Conservation (phyloP, 2,888 invertebrate genomes). For the Hydrotaea cyrtoneurina region DNA sequence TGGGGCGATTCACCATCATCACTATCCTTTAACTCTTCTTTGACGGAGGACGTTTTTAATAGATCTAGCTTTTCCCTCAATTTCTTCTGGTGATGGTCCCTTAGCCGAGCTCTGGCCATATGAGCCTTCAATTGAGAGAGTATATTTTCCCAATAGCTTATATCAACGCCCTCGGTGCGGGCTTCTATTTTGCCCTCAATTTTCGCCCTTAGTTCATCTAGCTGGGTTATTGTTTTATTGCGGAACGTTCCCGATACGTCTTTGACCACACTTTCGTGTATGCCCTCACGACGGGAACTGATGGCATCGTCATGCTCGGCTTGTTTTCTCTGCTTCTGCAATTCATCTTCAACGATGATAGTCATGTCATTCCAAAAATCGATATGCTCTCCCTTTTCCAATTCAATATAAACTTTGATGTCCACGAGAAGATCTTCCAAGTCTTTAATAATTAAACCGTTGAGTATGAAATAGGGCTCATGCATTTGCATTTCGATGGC, state of each 20-base stretch:
- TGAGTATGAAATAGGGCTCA: constrained; percentile 97
- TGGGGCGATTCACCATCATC: constrained; percentile 13
- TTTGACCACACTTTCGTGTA: constrained; percentile 94
- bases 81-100: constrained; percentile 95
- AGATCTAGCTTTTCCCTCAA: constrained; percentile 92
- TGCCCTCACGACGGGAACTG: constrained; percentile 83
- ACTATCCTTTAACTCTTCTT: constrained; percentile 80
- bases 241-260: constrained; percentile 95
- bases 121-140: constrained; percentile 97
- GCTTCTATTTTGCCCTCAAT: constrained; percentile 93
- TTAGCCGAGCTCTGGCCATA: constrained; percentile 94
- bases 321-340: constrained; percentile 90
- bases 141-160: constrained; percentile 98
- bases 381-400: constrained; percentile 93
- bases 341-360: constrained; percentile 95
- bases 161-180: constrained; percentile 94
- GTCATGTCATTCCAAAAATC: constrained; percentile 98
- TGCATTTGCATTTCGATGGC: constrained; percentile 99
- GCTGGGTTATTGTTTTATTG: constrained; percentile 94
- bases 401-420: constrained; percentile 95
- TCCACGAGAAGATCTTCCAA: constrained; percentile 97
- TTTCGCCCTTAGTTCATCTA: constrained; percentile 90
- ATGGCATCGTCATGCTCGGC: constrained; percentile 84
- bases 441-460: constrained; percentile 93
- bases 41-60: constrained; percentile 91